Percentiles rank a stretch among this genome's conserved stretches.
Evolutionary conservation across 2,797 vertebrate genomes (phyloP).

Genomic region (Macrochelys suwanniensis): DNA sequence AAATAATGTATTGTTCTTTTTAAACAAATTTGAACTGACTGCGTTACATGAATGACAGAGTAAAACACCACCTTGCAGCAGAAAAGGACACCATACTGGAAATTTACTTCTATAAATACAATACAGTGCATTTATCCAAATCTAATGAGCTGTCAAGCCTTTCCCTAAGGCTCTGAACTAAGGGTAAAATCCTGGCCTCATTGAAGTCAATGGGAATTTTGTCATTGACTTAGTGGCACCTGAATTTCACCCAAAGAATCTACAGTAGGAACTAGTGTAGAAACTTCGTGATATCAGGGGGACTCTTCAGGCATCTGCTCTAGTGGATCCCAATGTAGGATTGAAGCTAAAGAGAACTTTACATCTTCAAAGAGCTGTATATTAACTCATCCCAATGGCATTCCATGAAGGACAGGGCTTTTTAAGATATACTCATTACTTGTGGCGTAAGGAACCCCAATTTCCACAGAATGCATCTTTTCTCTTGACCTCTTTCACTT

Average conservation of each 20-base stretch:
- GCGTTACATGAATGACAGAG: not conserved
- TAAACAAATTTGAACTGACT: not conserved
- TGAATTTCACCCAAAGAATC: not conserved
- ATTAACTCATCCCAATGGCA: not conserved
- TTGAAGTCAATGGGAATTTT: not conserved
- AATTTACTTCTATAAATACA: not conserved
- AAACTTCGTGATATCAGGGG: not conserved
- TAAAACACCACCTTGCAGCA: not conserved
- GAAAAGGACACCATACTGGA: not conserved
- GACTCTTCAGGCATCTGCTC: not conserved
- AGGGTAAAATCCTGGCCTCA: not conserved
- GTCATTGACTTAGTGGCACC: not conserved
- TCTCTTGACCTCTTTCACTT: not conserved
- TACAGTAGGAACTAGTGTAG: not conserved
- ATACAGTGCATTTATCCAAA: not conserved
- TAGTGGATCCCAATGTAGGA: not conserved
- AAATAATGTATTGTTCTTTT: not conserved
- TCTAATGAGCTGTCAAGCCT: not conserved
- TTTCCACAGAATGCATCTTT: not conserved
- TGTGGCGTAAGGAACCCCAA: accelerated
- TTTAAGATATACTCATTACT: not conserved
- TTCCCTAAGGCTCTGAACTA: not conserved
- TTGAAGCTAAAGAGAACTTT: not conserved
- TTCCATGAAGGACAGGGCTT: not conserved
- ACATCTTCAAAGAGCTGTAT: not conserved